Conservation (phyloP, 2,888 invertebrate species). For the Hirtodrosophila trivittata region DNA sequence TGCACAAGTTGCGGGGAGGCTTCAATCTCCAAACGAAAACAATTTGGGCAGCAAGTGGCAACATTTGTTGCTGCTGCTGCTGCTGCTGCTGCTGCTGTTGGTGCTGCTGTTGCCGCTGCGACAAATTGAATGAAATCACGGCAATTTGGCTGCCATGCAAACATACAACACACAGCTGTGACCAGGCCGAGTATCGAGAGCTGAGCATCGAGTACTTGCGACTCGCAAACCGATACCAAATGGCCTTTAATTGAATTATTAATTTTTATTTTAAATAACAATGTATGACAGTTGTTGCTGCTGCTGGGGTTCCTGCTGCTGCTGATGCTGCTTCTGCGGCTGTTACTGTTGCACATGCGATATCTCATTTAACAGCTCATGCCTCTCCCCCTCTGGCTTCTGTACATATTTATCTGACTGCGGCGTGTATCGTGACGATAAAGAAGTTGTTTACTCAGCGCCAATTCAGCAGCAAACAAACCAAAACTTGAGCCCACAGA, state of each 20-base stretch:
- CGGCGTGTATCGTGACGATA: constrained; percentile 81
- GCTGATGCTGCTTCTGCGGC: constrained; percentile 11
- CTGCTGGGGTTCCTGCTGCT: constrained; percentile 1
- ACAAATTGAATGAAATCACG: constrained; percentile 82
- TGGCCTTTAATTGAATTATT: constrained; percentile 57
- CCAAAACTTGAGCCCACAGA: constrained; percentile 23
- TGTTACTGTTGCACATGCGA: constrained; percentile 26
- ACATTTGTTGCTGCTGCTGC: constrained; percentile 76
- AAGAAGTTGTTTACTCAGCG: constrained; percentile 81
- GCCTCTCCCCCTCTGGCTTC: constrained; percentile 1
- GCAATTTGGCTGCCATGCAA: constrained; percentile 76
- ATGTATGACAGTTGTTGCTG: constrained; percentile 26
- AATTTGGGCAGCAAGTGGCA: constrained; percentile 80
- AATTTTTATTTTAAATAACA: constrained; percentile 55
- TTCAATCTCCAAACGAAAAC: constrained; percentile 71
- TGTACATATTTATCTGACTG: constrained; percentile 52
- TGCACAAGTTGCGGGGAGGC: constrained; percentile 54
- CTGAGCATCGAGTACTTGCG: constrained; percentile 5
- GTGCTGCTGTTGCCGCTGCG: constrained; percentile 61
- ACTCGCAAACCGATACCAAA: constrained; percentile 20
- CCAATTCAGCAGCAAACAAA: constrained; percentile 58
- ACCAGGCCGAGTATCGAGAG: constrained; percentile 43
- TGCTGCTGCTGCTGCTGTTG: constrained; percentile 25
- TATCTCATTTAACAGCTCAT: constrained; percentile 7
- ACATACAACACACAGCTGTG: constrained; percentile 64